Evolutionary conservation across 2,113 vertebrate species (phyloP), one percentile per base, ranked within the genome.

Genomic region (Pionites leucogaster): DNA sequence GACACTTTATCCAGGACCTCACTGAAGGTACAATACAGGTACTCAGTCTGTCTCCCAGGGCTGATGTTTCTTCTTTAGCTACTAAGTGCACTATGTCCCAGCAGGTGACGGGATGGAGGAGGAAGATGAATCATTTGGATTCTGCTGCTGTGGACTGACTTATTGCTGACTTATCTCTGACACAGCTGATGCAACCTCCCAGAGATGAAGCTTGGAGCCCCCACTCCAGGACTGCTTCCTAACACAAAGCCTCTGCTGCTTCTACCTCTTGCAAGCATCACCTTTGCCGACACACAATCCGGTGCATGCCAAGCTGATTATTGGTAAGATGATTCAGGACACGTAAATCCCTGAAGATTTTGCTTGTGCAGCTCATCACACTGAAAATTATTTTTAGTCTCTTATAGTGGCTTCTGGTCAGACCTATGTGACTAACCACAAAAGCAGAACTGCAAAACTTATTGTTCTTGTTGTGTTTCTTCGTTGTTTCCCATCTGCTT

Each of bases 121-220:
- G 86, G 72, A 81, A 49, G 50, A 93, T 83, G 71, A 96, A 59
- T 95, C 75, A 74, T 88, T 90, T 78, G 68, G 55, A 81, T 94
- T 78, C 86, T 83, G 29, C 72, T 95, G 59, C 80, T 1, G 0
- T 27, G 49, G 53, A 42, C 75, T 94, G 71, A 92, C 33, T 97
- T 94, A 60, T 50, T 63, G 80, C 71, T 96, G 90, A 88, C 22
- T 85, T 90, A 88, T 53, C 23, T 78, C 62, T 91, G 62, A 92
- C 76, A 84, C 53, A 88, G 35, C 24, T 92, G 64, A 63, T 72
- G 64, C 3, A 1, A 86, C 77, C 83, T 93, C 69, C 35, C 46
- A 55, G 80, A 71, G 50, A 81, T 31, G 50, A 17, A 84, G 72
- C 64, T 42, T 70, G n/a, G 80, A 95, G 86, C 80, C 77, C 47